Base-by-base conservation (phyloP, 2,113 vertebrate genomes). In the Ochotona princeps region DNA sequence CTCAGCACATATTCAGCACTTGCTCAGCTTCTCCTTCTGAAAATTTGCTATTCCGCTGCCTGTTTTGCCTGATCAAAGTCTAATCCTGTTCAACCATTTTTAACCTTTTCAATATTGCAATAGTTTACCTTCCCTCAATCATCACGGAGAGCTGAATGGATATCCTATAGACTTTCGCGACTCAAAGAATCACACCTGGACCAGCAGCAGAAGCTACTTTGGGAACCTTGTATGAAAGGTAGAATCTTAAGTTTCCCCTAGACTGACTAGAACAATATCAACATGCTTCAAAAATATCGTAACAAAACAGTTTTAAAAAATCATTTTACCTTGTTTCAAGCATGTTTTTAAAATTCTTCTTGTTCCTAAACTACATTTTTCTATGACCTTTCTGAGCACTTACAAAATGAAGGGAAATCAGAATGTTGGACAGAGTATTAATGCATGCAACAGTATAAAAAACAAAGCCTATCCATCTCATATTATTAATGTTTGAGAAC, bases 1-100 rank as follows among this genome's bases (percentile, higher is more conserved):
- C 9, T 1, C 6, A 7, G 8, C 1, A 11, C 2, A 60, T 11
- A 14, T 15, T 75, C 26, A 21, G 7, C 7, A 8, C 6, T 25
- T 63, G 32, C 10, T 92, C 10, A 13, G 1, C 5, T 94, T 91
- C 57, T 0, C 3, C 6, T 51, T 57, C 78, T 81, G 51, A 47
- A 30, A 65, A 25, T 49, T 60, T 65, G 0, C 26, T 75, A 9
- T 81, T 30, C 28, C 38, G 0, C 8, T 21, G 1, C 23, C 4
- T 82, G 8, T 5, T 49, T 83, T 76, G 23, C 10, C 23, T 51
- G 51, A 26, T 61, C 7, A 17, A 82, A 30, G 5, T 67, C 21
- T 60, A 74, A 6, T 20, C 18, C 25, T 67, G 9, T 66, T 11
- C 35, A 28, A 15, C 7, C 12, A 35, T 60, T n/a, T 30, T 14